Base-by-base conservation (phyloP, 1,140 invertebrate genomes). In the Brachionus plicatilis region DNA sequence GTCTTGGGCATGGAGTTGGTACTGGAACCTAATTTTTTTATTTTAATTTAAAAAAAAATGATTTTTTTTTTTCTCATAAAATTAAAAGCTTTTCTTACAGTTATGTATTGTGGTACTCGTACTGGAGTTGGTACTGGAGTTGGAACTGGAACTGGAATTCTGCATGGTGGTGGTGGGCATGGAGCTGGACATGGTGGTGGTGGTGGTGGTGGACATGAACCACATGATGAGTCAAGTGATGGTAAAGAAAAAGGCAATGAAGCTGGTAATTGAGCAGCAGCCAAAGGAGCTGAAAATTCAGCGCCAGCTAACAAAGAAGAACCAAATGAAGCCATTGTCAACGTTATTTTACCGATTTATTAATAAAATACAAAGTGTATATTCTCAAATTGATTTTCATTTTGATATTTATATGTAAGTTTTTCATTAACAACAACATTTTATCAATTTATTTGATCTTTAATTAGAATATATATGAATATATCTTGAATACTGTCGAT, bases 1-100 rank as follows among this genome's bases (percentile, higher is more conserved):
- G 70, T 75, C n/a, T 41, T 75, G 33, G 14, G n/a, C 45, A 47
- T 47, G 45, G 70, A n/a, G 70, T 41, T 75, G 70, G 70, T 75
- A 43, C 33, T 43, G 70, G 70, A 24, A 43, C 33, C 43, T 33
- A 17, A 1, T 45, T 14, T 47, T 47, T 47, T 29, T 7, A 37
- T 6, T 37, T 37, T 6, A 37, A 7, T 7, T 37, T 7, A 7
- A 37, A 3, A 37, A 7, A 7, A 0, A 37, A 5, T 33, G 29
- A 3, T 2, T 3, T 3, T 7, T 37, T n/a, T 37, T 37, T 37
- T 37, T 37, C 6, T 0, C 0, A 37, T 4, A 37, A 6, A 6
- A 47, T 47, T n/a, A 3, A 47, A 47, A 47, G 3, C 5, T 47
- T 47, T 47, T 14, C 45, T 47, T 47, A 47, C 45, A 47, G 45